Percentiles rank a stretch among this genome's conserved stretches.
Conservation (phyloP, 2,113 vertebrate species). For the Platichthys stellatus region DNA sequence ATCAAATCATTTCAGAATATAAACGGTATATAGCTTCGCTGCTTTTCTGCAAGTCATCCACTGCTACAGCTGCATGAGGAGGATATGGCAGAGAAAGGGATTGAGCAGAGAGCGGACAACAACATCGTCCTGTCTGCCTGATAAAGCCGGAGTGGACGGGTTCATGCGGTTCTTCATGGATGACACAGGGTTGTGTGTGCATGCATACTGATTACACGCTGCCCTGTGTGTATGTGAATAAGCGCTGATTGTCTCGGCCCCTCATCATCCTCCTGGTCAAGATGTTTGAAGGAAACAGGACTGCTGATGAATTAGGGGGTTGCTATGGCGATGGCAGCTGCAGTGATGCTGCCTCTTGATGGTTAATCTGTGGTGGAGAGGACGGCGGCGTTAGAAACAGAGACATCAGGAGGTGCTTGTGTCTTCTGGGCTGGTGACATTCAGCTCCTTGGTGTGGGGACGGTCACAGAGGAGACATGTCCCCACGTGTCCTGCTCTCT, state of each 20-base stretch:
- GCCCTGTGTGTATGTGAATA: conserved; percentile 18
- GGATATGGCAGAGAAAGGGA: conserved; percentile 6
- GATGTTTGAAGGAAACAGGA: not conserved
- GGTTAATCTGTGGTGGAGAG: conserved; percentile 19
- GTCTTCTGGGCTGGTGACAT: not conserved
- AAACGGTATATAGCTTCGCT: conserved; percentile 8
- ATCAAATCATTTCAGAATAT: not conserved
- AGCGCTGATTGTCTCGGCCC: conserved; percentile 21
- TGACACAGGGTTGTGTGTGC: not conserved
- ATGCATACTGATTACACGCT: conserved; percentile 36
- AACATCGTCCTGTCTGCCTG: conserved; percentile 2
- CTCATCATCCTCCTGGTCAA: not conserved
- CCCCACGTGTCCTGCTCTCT: not conserved
- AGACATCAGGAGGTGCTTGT: conserved; percentile 3
- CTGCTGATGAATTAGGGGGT: conserved; percentile 24
- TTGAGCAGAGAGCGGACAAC: not conserved
- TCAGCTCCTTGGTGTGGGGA: conserved; percentile 1
- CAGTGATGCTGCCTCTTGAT: conserved; percentile 15
- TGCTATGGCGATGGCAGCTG: conserved; percentile 32
- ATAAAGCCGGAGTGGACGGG: conserved; percentile 32
- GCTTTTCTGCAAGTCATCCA: conserved; percentile 63
- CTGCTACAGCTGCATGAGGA: conserved; percentile 26
- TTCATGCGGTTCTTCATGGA: conserved; percentile 12
- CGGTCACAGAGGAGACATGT: conserved; percentile 11
- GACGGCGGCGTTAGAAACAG: not conserved